Conservation (phyloP, 2,888 invertebrate species). For the Gymnocheta viridis region DNA sequence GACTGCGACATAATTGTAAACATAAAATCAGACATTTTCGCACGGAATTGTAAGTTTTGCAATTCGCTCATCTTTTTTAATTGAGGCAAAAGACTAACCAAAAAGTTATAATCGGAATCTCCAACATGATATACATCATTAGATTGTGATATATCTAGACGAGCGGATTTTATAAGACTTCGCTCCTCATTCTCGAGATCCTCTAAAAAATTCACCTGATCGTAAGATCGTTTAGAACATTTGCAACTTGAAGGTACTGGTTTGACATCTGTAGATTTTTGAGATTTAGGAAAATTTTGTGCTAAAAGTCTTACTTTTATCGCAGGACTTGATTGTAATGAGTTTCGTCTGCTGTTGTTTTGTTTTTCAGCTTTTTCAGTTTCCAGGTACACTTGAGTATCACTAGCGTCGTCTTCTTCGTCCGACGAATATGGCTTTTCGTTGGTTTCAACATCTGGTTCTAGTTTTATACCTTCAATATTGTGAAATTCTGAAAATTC, state of each 20-base stretch:
- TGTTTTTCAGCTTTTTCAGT: not conserved
- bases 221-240: constrained; percentile 75
- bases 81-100: constrained; percentile 77
- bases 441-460: constrained; percentile 19
- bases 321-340: not conserved
- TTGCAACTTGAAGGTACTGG: constrained; percentile 69
- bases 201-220: constrained; percentile 77
- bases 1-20: constrained; percentile 73
- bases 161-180: constrained; percentile 75
- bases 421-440: not conserved
- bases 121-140: constrained; percentile 75
- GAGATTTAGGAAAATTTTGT: not conserved
- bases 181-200: constrained; percentile 76
- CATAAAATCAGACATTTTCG: constrained; percentile 76
- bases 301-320: not conserved
- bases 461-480: constrained; percentile 43
- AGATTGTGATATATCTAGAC: constrained; percentile 52
- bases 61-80: constrained; percentile 78
- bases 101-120: constrained; percentile 78
- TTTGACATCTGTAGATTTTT: not conserved
- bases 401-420: not conserved
- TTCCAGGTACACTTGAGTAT: not conserved
- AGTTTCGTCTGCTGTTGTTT: not conserved
- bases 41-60: constrained; percentile 77
- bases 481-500: constrained; percentile 67